These are phyloP conservation scores for Catocala nupta DNA, from an alignment of 2,888 invertebrate genomes.

Conservation along the genomic window DNA sequence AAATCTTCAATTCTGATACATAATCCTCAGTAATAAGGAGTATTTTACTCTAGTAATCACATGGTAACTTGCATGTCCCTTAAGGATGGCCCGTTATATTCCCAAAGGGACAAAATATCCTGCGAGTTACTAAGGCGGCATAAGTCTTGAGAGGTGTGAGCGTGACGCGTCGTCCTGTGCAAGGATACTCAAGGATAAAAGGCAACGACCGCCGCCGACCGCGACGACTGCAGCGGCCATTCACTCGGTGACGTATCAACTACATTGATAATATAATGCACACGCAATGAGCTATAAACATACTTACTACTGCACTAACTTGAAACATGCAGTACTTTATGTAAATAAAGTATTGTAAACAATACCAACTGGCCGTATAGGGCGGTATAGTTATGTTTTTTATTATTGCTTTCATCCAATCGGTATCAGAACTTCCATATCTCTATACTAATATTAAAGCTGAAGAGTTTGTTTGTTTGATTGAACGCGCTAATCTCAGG, in stretches of 20 bases:
- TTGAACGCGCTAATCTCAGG: too few species aligned
- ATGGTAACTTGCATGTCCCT: constrained; percentile 59
- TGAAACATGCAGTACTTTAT: not conserved
- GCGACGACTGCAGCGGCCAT: constrained; percentile 67
- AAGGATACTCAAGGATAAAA: constrained; percentile 85
- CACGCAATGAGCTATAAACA: constrained; percentile 34
- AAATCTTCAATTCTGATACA: constrained; percentile 10
- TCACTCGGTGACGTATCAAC: constrained; percentile 62
- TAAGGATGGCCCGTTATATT: constrained; percentile 73
- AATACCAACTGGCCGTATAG: too few species aligned
- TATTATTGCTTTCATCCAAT: too few species aligned
- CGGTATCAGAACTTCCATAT: too few species aligned
- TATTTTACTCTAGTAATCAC: constrained; percentile 4
- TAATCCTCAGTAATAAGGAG: not conserved
- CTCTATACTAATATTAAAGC: too few species aligned
- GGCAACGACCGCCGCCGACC: constrained; percentile 71
- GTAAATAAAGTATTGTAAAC: constrained; percentile 6
- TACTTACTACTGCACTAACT: constrained; percentile 14
- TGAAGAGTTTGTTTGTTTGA: too few species aligned
- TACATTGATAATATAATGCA: constrained; percentile 44
- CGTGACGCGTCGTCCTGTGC: constrained; percentile 77
- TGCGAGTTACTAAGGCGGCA: constrained; percentile 83
- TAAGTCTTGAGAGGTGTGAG: constrained; percentile 67
- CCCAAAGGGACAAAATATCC: constrained; percentile 88
- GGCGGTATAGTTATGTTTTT: too few species aligned